These are phyloP conservation scores for Diphyllodes magnificus DNA, from an alignment of 2,113 vertebrate species.

Conservation along the genomic window DNA sequence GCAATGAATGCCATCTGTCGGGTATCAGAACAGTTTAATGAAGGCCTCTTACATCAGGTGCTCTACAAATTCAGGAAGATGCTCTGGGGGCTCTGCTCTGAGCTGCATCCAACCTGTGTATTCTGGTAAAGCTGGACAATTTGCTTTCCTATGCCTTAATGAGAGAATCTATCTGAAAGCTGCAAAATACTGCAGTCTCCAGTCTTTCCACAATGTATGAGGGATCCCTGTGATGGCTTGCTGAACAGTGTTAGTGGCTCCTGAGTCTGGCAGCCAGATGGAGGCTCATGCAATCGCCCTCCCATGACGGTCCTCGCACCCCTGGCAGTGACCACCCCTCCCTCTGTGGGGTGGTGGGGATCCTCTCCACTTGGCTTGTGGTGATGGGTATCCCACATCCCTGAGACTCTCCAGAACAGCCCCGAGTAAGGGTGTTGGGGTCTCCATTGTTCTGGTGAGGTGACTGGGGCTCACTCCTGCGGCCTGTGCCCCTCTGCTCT, in stretches of 20 bases:
- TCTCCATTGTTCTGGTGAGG: not conserved
- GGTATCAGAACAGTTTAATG: not conserved
- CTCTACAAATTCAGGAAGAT: not conserved
- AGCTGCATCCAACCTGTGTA: not conserved
- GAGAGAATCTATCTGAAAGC: not conserved
- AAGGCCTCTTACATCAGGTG: not conserved
- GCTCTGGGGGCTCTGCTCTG: not conserved
- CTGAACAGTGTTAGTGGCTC: accelerated
- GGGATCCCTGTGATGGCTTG: not conserved
- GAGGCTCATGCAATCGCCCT: too few species aligned
- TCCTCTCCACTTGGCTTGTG: not conserved
- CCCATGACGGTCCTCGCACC: accelerated
- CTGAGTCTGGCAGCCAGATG: not conserved
- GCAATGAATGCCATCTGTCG: conserved; percentile 31
- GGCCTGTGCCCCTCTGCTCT: not conserved
- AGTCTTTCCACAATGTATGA: not conserved
- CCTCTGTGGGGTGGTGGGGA: not conserved
- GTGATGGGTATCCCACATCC: not conserved
- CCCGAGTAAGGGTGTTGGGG: accelerated
- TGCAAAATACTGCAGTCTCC: not conserved
- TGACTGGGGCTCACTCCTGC: accelerated
- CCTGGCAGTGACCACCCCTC: not conserved
- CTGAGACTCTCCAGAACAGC: not conserved
- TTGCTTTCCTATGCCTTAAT: not conserved
- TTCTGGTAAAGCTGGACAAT: not conserved